Evolutionary conservation across 2,888 invertebrate species (phyloP).

Genomic region (Odontocolon sp.): DNA sequence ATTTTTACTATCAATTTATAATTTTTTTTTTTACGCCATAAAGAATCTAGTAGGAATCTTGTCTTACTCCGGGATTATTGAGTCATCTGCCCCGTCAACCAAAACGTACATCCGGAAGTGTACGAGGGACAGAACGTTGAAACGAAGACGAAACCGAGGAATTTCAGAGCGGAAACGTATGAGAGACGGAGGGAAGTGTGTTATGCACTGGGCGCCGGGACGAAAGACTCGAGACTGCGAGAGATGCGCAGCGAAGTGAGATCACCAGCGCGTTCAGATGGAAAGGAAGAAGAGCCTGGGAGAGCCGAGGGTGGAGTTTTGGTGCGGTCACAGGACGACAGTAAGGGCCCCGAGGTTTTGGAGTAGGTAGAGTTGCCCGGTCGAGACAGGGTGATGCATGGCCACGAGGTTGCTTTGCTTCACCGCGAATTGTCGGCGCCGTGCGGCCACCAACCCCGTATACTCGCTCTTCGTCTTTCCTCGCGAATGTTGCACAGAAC

Average conservation of each 20-base stretch:
- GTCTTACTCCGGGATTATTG: too few species aligned
- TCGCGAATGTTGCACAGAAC: conserved; percentile 23
- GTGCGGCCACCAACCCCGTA: conserved; percentile 63
- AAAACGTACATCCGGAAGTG: conserved; percentile 25
- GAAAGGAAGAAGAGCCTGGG: conserved; percentile 13
- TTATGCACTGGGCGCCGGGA: conserved; percentile 25
- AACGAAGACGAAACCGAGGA: conserved; percentile 35
- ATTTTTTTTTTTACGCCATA: not conserved
- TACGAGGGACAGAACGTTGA: conserved; percentile 38
- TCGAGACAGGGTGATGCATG: conserved; percentile 75
- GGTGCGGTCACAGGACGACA: conserved; percentile 57
- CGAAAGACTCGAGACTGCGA: conserved; percentile 36
- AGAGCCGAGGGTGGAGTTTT: conserved; percentile 43
- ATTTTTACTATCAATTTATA: too few species aligned
- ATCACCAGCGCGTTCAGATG: conserved; percentile 48
- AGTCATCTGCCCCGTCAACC: too few species aligned
- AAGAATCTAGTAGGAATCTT: too few species aligned
- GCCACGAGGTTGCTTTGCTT: conserved; percentile 73
- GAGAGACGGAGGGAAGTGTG: conserved; percentile 16
- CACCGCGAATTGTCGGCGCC: conserved; percentile 76
- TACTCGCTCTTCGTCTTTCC: conserved; percentile 20
- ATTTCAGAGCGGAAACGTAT: conserved; percentile 33
- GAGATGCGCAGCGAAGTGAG: conserved; percentile 54
- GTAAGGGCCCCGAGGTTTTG: conserved; percentile 54
- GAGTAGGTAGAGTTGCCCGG: conserved; percentile 72